These are phyloP conservation scores for Adoxophyes honmai DNA, from an alignment of 1,140 invertebrate species.

Conservation along the genomic window DNA sequence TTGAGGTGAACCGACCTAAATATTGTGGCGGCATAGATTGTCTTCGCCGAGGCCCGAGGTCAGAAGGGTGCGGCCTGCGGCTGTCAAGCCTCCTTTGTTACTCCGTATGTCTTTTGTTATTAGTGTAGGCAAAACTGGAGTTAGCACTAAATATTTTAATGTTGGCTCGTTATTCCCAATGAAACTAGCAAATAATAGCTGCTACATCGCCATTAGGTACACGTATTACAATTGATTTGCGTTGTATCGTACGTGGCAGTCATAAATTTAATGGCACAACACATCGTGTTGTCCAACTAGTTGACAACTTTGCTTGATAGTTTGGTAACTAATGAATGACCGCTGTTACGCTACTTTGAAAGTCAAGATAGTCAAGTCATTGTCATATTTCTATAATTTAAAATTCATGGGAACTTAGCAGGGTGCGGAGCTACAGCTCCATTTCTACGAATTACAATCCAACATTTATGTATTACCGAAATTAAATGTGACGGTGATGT, in stretches of 20 bases:
- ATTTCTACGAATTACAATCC: not conserved
- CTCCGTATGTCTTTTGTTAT: too few species aligned
- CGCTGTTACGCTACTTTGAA: not conserved
- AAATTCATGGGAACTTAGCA: constrained; percentile 13
- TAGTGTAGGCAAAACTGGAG: too few species aligned
- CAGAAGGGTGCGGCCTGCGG: not conserved
- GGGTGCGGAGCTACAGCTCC: not conserved
- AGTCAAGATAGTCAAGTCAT: not conserved
- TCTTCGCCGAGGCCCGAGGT: not conserved
- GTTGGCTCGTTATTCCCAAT: too few species aligned
- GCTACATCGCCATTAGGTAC: too few species aligned
- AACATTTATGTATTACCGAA: constrained; percentile 2
- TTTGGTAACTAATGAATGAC: not conserved
- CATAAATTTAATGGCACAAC: too few species aligned
- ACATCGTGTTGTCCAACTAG: too few species aligned
- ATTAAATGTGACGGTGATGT: constrained; percentile 2
- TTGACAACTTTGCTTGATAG: too few species aligned
- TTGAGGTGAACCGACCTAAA: constrained; percentile 5
- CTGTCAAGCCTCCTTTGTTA: not conserved
- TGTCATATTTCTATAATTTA: not conserved
- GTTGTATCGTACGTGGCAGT: too few species aligned
- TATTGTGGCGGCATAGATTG: constrained; percentile 1
- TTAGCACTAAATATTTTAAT: too few species aligned
- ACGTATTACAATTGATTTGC: too few species aligned
- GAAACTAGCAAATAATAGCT: too few species aligned